Percentiles rank a stretch among this genome's conserved stretches.
Evolutionary conservation across 2,888 invertebrate genomes (phyloP).

Genomic region (Crematogaster levior): DNA sequence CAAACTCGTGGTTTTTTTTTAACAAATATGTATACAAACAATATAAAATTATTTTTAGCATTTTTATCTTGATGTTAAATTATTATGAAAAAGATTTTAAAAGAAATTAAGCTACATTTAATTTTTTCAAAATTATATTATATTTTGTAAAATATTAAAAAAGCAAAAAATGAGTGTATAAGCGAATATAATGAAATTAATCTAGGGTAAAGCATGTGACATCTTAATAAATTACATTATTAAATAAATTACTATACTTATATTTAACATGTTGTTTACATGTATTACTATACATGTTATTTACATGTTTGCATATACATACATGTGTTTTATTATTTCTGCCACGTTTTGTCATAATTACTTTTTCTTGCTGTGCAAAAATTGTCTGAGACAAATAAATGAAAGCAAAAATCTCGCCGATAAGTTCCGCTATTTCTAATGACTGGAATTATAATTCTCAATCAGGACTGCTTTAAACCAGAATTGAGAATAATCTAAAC

Average conservation of each 20-base stretch:
- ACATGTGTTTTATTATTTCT: neutral
- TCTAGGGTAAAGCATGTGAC: neutral
- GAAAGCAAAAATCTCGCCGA: neutral
- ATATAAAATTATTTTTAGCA: slow-evolving; percentile 14
- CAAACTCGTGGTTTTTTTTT: neutral
- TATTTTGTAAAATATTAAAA: slow-evolving; percentile 1
- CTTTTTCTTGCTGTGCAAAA: neutral
- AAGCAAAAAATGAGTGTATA: neutral
- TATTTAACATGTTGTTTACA: no score
- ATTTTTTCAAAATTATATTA: neutral
- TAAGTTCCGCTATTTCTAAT: neutral
- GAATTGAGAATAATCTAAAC: neutral
- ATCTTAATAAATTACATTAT: slow-evolving; percentile 8
- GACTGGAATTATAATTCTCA: neutral
- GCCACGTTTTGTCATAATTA: neutral
- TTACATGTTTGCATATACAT: no score
- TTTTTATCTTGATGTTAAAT: slow-evolving; percentile 1
- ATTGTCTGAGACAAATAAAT: neutral
- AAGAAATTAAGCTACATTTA: no score
- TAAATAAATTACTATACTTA: no score
- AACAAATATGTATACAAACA: neutral
- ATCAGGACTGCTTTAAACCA: neutral
- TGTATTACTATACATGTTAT: no score
- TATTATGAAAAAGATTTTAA: neutral
- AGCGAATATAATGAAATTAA: neutral